Percentiles rank a stretch among this genome's conserved stretches.
Conservation (phyloP, 2,888 invertebrate genomes). For the Xylophagus ater region DNA sequence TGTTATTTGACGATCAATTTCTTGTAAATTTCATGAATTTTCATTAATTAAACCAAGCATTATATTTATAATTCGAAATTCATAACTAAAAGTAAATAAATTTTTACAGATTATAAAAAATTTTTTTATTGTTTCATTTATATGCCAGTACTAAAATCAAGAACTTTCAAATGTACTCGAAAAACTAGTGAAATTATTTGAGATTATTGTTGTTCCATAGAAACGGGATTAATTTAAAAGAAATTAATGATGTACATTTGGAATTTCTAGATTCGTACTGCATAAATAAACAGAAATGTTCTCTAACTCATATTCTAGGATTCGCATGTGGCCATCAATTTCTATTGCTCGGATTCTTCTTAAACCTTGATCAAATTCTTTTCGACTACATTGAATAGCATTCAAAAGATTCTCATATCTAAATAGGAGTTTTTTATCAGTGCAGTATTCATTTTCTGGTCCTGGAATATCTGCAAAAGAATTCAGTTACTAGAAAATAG, state of each 20-base stretch:
- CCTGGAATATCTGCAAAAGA: constrained; percentile 55
- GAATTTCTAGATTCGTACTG: no score
- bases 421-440: constrained; percentile 51
- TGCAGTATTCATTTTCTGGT: constrained; percentile 59
- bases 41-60: constrained; percentile 75
- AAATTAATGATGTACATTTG: no score
- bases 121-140: no score
- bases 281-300: no score
- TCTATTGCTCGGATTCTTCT: constrained; percentile 53
- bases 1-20: constrained; percentile 61
- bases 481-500: background rate
- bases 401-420: constrained; percentile 56
- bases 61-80: constrained; percentile 64
- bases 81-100: constrained; percentile 34
- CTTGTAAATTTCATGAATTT: constrained; percentile 69
- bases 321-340: constrained; percentile 53
- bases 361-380: constrained; percentile 56
- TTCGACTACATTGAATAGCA: constrained; percentile 66
- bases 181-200: no score
- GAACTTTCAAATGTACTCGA: no score
- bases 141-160: no score
- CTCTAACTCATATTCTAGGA: constrained; percentile 50
- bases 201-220: no score
- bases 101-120: no score
- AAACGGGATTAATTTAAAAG: no score